Evolutionary conservation across 1,140 invertebrate species (phyloP).

Genomic region (Scaptomyza hsui): DNA sequence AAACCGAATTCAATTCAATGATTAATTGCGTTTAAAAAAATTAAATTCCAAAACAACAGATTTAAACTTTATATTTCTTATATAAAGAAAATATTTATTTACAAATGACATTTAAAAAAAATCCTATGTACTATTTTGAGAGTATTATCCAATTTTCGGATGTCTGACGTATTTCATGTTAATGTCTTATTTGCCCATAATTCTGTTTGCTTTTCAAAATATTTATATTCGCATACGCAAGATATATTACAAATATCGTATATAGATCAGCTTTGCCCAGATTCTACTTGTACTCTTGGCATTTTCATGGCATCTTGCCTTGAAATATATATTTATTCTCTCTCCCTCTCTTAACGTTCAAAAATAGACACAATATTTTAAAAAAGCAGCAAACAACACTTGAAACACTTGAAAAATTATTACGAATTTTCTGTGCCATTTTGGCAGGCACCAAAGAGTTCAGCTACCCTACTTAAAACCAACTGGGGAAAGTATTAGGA

Average conservation of each 20-base stretch:
- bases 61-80: too few relatives aligned
- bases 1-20: slow-evolving; percentile 15
- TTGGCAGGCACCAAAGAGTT: slow-evolving; percentile 12
- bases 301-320: slow-evolving; percentile 15
- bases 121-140: background rate
- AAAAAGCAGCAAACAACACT: background rate
- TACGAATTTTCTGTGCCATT: slow-evolving; percentile 8
- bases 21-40: too few relatives aligned
- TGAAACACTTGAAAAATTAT: slow-evolving; percentile 8
- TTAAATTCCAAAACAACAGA: too few relatives aligned
- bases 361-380: slow-evolving; percentile 16
- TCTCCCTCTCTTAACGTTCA: background rate
- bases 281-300: slow-evolving; percentile 1
- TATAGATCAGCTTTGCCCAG: slow-evolving; percentile 14
- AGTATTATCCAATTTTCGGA: background rate
- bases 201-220: slow-evolving; percentile 6
- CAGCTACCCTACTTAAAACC: slow-evolving; percentile 6
- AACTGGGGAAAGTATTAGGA: background rate
- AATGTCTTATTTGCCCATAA: background rate
- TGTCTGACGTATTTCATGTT: background rate
- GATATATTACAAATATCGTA: slow-evolving; percentile 1
- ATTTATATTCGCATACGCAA: slow-evolving; percentile 7
- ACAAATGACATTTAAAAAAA: too few relatives aligned
- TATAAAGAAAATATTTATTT: too few relatives aligned
- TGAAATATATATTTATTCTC: slow-evolving; percentile 7